Evolutionary conservation across 1,140 invertebrate species (phyloP).

Genomic region (Sitobion miscanthi): DNA sequence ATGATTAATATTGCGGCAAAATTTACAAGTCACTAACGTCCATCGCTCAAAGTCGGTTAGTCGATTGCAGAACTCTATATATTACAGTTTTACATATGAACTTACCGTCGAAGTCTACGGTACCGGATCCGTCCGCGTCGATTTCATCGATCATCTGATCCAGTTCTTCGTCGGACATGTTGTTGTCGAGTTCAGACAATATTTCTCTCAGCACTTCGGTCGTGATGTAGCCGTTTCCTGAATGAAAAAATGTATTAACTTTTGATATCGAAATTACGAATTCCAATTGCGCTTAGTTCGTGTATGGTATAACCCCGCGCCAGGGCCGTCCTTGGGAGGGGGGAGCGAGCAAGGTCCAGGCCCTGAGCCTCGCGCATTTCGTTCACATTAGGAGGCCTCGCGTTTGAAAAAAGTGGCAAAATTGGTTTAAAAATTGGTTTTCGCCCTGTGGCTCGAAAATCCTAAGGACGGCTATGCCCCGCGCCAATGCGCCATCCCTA

Average conservation of each 20-base stretch:
- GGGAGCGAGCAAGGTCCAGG: no score
- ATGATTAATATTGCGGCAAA: not conserved
- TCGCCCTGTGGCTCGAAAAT: no score
- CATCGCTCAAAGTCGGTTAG: no score
- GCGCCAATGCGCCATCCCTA: not conserved
- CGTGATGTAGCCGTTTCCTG: conserved; percentile 78
- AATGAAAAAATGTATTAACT: not conserved
- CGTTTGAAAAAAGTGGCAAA: no score
- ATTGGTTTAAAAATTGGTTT: no score
- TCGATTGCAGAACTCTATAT: not conserved
- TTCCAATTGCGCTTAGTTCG: not conserved
- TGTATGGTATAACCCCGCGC: no score
- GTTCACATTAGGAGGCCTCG: no score
- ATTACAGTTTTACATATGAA: not conserved
- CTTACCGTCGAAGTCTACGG: conserved; percentile 78
- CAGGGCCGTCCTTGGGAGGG: no score
- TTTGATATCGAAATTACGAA: not conserved
- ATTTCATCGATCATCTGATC: conserved; percentile 81
- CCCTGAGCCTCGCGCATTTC: no score
- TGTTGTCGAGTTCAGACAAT: conserved; percentile 77
- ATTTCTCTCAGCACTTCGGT: conserved; percentile 76
- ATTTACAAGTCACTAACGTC: not conserved
- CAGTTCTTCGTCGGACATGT: conserved; percentile 73
- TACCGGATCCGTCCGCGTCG: conserved; percentile 74
- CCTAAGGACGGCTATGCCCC: no score